Base-by-base conservation (phyloP, 1,140 invertebrate species). In the Brachystomella parvula region DNA sequence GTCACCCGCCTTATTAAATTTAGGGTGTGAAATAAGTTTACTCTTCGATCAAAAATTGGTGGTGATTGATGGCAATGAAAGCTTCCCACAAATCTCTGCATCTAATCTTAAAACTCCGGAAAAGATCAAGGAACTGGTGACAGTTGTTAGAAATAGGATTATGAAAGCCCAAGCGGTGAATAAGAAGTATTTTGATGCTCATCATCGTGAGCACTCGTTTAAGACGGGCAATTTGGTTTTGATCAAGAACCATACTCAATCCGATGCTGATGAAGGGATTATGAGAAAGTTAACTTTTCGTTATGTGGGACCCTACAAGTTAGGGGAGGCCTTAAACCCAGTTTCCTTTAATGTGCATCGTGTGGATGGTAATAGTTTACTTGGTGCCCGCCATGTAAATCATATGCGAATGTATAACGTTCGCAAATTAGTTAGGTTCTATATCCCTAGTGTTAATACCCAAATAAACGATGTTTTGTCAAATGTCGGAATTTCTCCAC, bases 1-100 rank as follows among this genome's bases (percentile, higher is more conserved):
- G 33, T 75, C 76, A 0, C 76, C 78, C 3, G 76, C 76, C 3
- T 76, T 75, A 24, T 61, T 79, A 3, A 79, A 76, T 17, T 77
- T 78, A 53, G 78, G 76, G 29, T 60, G 77, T 47, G 75, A 78
- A 66, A 61, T 79, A 26, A 26, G 28, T 28, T 28, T 61, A 30
- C 65, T 62, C 0, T 60, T 70, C 32, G 69, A 70, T 61, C 12
- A 65, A n/a, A 32, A 24, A 3, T 3, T 67, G 2, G 30, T 33
- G 29, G 29, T 3, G 3, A 24, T 26, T 30, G 12, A 26, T 6
- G 29, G 9, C 17, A 63, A 30, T 9, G 17, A 6, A 30, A 49
- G 29, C 9, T 3, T 15, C 2, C 9, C 35, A 19, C 28, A 59
- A 17, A 2, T 21, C 28, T 30, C 32, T 31, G 53, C 19, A 65